Evolutionary conservation across 2,888 invertebrate genomes (phyloP).

Genomic region (Drosophila parthenogenetica): DNA sequence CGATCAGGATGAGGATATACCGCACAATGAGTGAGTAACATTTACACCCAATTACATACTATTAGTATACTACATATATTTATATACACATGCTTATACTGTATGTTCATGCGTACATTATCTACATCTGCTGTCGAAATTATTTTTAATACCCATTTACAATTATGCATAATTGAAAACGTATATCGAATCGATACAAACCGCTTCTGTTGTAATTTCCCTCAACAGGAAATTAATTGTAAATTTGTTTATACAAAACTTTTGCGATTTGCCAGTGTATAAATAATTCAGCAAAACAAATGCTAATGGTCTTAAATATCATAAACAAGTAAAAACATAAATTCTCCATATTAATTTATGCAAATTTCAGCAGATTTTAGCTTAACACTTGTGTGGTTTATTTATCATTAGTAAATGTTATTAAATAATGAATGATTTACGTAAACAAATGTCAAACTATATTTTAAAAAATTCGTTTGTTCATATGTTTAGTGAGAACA

Average conservation of each 20-base stretch:
- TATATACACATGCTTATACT: neutral
- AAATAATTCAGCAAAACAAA: constrained; percentile 30
- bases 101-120: constrained; percentile 3
- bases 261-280: constrained; percentile 25
- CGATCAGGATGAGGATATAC: constrained; percentile 95
- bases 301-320: constrained; percentile 21
- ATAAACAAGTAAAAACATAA: neutral
- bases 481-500: too few relatives aligned
- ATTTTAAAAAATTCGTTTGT: too few relatives aligned
- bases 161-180: constrained; percentile 60
- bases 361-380: constrained; percentile 35
- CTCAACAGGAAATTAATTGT: constrained; percentile 68
- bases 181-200: constrained; percentile 32
- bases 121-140: constrained; percentile 16
- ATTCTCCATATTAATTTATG: constrained; percentile 31
- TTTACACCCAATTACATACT: constrained; percentile 5
- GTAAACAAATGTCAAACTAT: too few relatives aligned
- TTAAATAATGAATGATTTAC: neutral
- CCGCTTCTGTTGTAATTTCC: constrained; percentile 52
- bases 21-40: constrained; percentile 93
- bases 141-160: constrained; percentile 28
- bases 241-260: constrained; percentile 57
- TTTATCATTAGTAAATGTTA: constrained; percentile 2
- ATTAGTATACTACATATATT: neutral
- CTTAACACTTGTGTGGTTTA: neutral